Evolutionary conservation across 2,888 invertebrate species (phyloP).

Genomic region (Loripinus fragilis): DNA sequence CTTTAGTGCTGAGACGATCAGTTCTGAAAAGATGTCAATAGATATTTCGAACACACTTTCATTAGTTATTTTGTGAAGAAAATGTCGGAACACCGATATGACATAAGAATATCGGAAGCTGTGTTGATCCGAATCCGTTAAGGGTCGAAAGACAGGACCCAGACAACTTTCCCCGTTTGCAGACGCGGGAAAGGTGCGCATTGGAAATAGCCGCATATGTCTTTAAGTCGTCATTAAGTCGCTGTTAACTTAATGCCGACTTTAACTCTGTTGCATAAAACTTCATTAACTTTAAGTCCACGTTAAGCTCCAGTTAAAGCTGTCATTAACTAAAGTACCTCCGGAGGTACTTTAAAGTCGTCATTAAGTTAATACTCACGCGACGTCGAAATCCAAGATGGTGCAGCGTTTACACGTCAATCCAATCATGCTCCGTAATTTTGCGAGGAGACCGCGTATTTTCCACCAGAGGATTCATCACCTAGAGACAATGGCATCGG

Average conservation of each 20-base stretch:
- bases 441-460: neutral
- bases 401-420: neutral
- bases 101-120: too few species aligned
- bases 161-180: too few species aligned
- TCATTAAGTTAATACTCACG: neutral
- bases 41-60: too few species aligned
- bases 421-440: neutral
- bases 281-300: neutral
- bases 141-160: too few species aligned
- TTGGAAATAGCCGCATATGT: too few species aligned
- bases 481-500: neutral
- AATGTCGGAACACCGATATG: too few species aligned
- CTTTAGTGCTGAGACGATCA: too few species aligned
- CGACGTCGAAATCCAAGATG: neutral
- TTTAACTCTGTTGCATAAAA: constrained; percentile 5
- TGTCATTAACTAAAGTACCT: neutral
- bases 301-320: neutral
- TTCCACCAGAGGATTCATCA: neutral
- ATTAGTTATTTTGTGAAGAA: too few species aligned
- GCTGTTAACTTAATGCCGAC: neutral
- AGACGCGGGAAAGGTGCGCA: too few species aligned
- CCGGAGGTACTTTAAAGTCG: neutral
- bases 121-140: too few species aligned
- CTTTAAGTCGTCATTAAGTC: neutral
- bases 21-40: too few species aligned